phyloP scores from a whole-genome alignment of 2,888 invertebrate species.

The Tachina grossa region DNA sequence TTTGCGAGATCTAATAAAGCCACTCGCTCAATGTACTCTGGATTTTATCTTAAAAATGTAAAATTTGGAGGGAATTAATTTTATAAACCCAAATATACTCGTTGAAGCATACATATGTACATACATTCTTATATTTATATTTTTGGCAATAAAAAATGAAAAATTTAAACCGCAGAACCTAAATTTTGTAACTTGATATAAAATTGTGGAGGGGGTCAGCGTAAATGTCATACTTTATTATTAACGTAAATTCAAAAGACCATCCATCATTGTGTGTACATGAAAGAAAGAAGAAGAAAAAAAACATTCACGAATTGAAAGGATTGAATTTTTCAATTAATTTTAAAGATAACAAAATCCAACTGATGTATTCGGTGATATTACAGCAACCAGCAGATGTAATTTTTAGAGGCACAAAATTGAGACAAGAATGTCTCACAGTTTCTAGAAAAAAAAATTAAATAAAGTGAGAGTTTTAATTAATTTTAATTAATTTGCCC shows the following conservation, averaged over 20 bases:
- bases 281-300: not conserved
- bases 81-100: slow-evolving; percentile 23
- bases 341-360: slow-evolving; percentile 22
- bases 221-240: slow-evolving; percentile 16
- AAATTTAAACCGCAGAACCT: slow-evolving; percentile 31
- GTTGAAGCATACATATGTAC: not conserved
- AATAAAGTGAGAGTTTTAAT: too few species aligned
- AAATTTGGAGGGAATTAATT: not conserved
- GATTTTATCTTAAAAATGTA: not conserved
- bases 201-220: slow-evolving; percentile 27
- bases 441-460: too few species aligned
- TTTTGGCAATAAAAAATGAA: slow-evolving; percentile 18
- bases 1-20: slow-evolving; percentile 35
- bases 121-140: not conserved
- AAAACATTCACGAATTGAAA: slow-evolving; percentile 2
- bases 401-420: not conserved
- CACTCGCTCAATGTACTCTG: not conserved
- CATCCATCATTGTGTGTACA: slow-evolving; percentile 56
- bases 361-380: slow-evolving; percentile 8
- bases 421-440: not conserved
- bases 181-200: slow-evolving; percentile 14
- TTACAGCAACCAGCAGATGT: slow-evolving; percentile 30
- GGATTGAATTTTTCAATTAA: slow-evolving; percentile 46
- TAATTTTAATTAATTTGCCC: too few species aligned
- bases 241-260: slow-evolving; percentile 45